Conservation (phyloP, 2,888 invertebrate species). For the Eumacrocentrus americanus region DNA sequence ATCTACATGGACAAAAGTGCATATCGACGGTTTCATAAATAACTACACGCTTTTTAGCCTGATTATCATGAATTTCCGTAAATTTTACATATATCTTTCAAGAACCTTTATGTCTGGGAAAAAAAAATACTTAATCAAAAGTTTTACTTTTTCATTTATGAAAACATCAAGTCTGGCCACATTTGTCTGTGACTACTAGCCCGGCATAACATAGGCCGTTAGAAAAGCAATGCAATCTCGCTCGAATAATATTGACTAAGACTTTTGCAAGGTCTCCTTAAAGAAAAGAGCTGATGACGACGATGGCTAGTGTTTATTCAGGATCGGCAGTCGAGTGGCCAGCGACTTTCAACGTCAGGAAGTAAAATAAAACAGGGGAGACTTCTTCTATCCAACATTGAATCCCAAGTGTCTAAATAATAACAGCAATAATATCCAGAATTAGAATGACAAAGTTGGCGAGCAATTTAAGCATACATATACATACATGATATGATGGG, state of each 20-base stretch:
- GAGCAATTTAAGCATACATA: background rate
- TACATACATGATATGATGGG: too few species aligned
- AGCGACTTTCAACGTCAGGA: background rate
- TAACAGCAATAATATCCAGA: too few species aligned
- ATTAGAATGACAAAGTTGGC: conserved; percentile 1
- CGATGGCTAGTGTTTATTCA: conserved; percentile 27
- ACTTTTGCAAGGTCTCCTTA: background rate
- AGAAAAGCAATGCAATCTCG: conserved; percentile 19
- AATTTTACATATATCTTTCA: too few species aligned
- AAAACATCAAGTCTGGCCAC: too few species aligned
- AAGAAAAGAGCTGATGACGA: conserved; percentile 5
- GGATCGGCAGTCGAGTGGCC: background rate
- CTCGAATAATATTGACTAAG: conserved; percentile 31
- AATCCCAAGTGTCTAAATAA: too few species aligned
- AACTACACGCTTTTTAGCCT: too few species aligned
- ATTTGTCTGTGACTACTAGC: too few species aligned
- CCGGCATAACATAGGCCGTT: conserved; percentile 5
- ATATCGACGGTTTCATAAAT: background rate
- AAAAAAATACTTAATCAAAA: too few species aligned
- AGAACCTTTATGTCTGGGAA: too few species aligned
- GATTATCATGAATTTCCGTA: too few species aligned
- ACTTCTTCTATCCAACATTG: too few species aligned
- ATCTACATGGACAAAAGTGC: background rate
- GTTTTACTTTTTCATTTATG: too few species aligned
- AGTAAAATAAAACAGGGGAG: background rate